Evolutionary conservation across 1,140 invertebrate species (phyloP).

Genomic region (Stegodyphus dumicola): DNA sequence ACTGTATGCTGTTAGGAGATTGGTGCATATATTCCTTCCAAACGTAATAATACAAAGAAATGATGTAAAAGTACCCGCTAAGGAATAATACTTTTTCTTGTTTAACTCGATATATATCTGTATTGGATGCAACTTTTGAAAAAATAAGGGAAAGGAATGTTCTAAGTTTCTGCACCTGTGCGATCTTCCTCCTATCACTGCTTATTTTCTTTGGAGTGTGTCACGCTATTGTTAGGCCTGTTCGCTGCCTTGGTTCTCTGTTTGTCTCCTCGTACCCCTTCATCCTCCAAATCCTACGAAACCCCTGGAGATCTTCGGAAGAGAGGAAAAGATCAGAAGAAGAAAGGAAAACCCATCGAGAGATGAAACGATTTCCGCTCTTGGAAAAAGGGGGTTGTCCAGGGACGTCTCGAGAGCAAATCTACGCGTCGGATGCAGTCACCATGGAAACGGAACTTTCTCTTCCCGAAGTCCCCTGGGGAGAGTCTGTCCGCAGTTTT

Average conservation of each 20-base stretch:
- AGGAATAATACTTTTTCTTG: no score
- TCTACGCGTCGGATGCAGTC: constrained; percentile 28
- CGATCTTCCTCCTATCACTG: neutral
- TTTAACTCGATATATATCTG: no score
- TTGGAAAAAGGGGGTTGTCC: constrained; percentile 11
- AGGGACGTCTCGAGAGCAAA: constrained; percentile 35
- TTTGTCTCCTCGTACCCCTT: no score
- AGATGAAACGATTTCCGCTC: constrained; percentile 52
- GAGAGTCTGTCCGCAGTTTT: constrained; percentile 30
- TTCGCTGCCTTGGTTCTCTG: constrained; percentile 10
- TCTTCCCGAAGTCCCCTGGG: constrained; percentile 1
- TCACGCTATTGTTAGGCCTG: constrained; percentile 28
- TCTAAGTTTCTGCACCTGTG: constrained; percentile 13
- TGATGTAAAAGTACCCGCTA: no score
- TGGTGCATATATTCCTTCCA: no score
- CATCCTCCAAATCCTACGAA: neutral
- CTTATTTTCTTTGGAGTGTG: constrained; percentile 25
- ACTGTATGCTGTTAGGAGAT: no score
- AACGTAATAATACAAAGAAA: no score
- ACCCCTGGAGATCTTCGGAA: constrained; percentile 3
- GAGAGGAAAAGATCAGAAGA: constrained; percentile 12
- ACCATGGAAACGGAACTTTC: constrained; percentile 34
- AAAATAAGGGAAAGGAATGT: no score
- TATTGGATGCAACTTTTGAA: no score
- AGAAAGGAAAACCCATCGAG: constrained; percentile 12